Evolutionary conservation across 2,797 vertebrate species (phyloP), one percentile per base, ranked within the genome.

Genomic region (Crossoptilon crossoptilon): DNA sequence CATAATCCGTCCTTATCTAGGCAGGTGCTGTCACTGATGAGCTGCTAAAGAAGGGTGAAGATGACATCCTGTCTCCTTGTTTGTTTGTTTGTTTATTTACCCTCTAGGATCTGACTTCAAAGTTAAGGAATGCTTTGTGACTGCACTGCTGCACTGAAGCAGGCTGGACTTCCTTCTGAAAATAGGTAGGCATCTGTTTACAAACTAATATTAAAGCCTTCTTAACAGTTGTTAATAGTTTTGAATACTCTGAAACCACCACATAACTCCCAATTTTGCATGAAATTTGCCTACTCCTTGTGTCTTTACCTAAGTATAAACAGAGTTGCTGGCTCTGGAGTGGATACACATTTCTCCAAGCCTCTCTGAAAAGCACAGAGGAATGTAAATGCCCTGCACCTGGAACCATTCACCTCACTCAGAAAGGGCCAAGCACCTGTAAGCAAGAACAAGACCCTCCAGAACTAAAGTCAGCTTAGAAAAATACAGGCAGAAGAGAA

Each of bases 101-200:
- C 59, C 35, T 10, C 33, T 33, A 55, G n/a, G 29, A 33, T 72
- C 59, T 84, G 29, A 73, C 43, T 93, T 92, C 37, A 92, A 91
- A 92, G 46, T 17, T 67, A 67, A 76, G 14, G 14, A 19, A 49
- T 37, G 27, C 9, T 93, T 69, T 84, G 41, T 78, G 26, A 23
- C 53, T 55, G 29, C 53, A 55, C 27, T 55, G 53, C 23, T n/a
- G 19, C 11, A 10, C 39, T 51, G 68, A 60, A 63, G 56, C 17
- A 39, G 24, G 11, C 44, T 67, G 17, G 19, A 7, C 37, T 59
- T 29, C 4, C 76, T 76, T 73, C 78, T 76, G 84, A 82, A 70
- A 14, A 24, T 10, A 39, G 22, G 18, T 67, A 33, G 22, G 41
- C 2, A 0, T 53, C 24, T 48, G 9, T 31, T 23, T 14, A 4